These are phyloP conservation scores for Cheracebus regulus DNA, from an alignment of 2,797 vertebrate genomes.

Conservation along the genomic window DNA sequence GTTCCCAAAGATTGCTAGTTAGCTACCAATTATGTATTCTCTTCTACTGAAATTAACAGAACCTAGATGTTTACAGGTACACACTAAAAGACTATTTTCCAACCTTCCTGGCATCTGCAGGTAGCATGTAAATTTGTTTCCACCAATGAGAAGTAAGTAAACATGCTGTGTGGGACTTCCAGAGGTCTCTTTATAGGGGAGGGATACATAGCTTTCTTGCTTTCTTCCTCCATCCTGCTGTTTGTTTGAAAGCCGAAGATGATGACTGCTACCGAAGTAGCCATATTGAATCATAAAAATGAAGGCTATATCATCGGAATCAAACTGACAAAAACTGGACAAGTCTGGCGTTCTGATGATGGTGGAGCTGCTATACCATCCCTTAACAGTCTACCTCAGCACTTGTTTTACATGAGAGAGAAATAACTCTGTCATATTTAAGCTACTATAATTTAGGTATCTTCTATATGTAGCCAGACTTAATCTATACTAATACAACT, in stretches of 20 bases:
- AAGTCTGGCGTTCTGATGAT: neutral
- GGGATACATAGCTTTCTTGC: neutral
- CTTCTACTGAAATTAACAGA: neutral
- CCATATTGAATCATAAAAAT: neutral
- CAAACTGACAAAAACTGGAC: neutral
- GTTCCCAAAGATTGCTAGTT: neutral
- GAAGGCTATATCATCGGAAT: neutral
- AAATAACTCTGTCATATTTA: slow-evolving; percentile 24
- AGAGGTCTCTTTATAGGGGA: neutral
- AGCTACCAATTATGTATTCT: neutral
- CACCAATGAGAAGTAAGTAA: neutral
- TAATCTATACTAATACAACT: neutral
- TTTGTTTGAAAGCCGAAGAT: neutral
- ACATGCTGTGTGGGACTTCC: neutral
- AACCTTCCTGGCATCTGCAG: neutral
- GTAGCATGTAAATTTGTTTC: neutral
- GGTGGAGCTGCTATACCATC: neutral
- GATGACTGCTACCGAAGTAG: neutral
- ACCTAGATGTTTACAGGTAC: neutral
- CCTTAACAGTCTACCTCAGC: neutral
- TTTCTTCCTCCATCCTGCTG: neutral
- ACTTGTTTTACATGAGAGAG: neutral
- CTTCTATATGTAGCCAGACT: neutral
- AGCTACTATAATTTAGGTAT: neutral
- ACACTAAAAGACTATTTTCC: neutral